Base-by-base conservation (phyloP, 2,888 invertebrate genomes). In the Eilema depressum region DNA sequence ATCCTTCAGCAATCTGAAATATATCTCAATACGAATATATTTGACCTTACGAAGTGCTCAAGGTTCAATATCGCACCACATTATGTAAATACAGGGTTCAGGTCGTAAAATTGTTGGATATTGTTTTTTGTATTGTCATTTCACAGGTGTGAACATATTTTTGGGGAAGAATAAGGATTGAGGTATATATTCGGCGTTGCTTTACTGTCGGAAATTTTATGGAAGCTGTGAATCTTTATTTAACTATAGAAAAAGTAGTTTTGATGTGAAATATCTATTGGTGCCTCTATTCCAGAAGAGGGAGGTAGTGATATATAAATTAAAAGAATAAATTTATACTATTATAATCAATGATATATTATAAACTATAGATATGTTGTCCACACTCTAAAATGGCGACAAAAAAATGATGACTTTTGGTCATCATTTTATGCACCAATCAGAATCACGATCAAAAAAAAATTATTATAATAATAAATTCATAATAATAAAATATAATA, bases 31-130 rank as follows among this genome's bases (percentile, higher is more conserved):
- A 28, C 7, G 63, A 71, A 67, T 70, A 71, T 59, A 65, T 68
- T 70, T 30, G 65, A 75, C 78, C 70, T 78, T 37, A 41, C 30
- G 26, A 33, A 8, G 53, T 41, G 68, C 60, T 61, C 30, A 14
- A 65, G 59, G 72, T 78, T 69, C 75, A 68, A 70, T 75, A 63
- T 66, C 28, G 26, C 73, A 57, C 72, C 64, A 33, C 62, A 74
- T 80, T 79, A 79, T 80, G 79, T 73, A 80, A 79, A 79, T 79
- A 41, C 10, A 12, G 56, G 74, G 75, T 67, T 68, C 41, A 64
- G 8, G 26, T 64, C 68, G 70, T 80, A 78, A 79, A 76, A 56
- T 77, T 73, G n/a, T 53, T 30, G 37, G 75, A 72, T 74, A 77
- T 80, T 76, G 78, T 80, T 79, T 77, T 71, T 73, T 74, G 71